phyloP scores from a whole-genome alignment of 2,888 invertebrate species.

The Agrotis exclamationis region DNA sequence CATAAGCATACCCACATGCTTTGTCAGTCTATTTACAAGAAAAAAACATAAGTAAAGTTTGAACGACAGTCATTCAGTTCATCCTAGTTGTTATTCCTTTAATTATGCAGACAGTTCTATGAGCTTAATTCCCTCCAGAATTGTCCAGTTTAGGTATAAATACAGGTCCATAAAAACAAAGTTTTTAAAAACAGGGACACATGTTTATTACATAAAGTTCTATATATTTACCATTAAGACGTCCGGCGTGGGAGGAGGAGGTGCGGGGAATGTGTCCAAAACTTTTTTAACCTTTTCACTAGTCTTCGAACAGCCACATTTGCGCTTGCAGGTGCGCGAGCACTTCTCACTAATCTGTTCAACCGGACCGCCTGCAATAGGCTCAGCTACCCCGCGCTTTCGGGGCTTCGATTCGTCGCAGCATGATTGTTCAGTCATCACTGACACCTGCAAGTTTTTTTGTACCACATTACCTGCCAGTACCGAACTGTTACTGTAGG shows the following conservation, averaged over 20 bases:
- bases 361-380: neutral
- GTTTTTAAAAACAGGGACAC: no score
- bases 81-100: neutral
- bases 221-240: neutral
- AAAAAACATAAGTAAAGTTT: neutral
- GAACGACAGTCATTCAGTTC: neutral
- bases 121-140: no score
- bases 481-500: no score
- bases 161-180: no score
- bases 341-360: constrained; percentile 13
- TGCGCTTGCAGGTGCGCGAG: constrained; percentile 66
- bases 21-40: constrained; percentile 30
- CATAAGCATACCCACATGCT: constrained; percentile 31
- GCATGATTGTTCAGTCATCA: constrained; percentile 17
- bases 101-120: neutral
- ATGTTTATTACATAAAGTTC: no score
- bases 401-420: no score
- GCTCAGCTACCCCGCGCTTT: neutral
- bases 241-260: constrained; percentile 77
- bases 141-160: no score
- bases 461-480: neutral
- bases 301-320: constrained; percentile 82
- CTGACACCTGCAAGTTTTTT: constrained; percentile 15
- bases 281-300: constrained; percentile 83
- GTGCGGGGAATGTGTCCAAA: constrained; percentile 76